Evolutionary conservation across 2,113 vertebrate genomes (phyloP).

Genomic region (Leptosomus discolor): DNA sequence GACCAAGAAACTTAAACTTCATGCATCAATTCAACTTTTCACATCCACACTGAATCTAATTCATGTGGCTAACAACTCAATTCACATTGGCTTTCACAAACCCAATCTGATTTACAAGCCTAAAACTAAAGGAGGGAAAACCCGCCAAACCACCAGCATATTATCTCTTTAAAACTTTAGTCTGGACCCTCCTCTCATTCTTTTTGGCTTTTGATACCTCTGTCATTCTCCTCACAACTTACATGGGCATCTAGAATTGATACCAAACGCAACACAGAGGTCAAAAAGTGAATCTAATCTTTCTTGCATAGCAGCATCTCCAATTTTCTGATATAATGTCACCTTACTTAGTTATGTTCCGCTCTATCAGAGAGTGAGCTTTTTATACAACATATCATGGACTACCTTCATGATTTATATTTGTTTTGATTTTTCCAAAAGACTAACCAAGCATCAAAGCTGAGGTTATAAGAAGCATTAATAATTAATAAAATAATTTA

Average conservation of each 20-base stretch:
- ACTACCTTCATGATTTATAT: not conserved
- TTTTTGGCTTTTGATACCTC: not conserved
- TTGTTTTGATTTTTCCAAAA: not conserved
- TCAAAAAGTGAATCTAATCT: not conserved
- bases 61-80: not conserved
- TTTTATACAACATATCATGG: not conserved
- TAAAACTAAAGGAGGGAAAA: not conserved
- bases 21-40: not conserved
- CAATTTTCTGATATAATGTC: not conserved
- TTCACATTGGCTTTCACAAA: not conserved
- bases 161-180: not conserved
- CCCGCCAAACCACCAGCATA: not conserved
- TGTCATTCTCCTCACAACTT: not conserved
- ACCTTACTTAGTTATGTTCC: not conserved
- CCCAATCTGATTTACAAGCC: not conserved
- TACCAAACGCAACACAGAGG: not conserved
- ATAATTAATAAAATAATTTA: not conserved
- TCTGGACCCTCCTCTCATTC: not conserved
- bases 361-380: not conserved
- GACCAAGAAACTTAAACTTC: not conserved
- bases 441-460: not conserved
- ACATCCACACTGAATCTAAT: not conserved
- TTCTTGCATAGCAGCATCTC: not conserved
- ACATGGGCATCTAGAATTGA: not conserved
- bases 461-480: not conserved